Percentiles rank a stretch among this genome's conserved stretches.
phyloP scores from a whole-genome alignment of 2,797 vertebrate species.

The Oryzias sinensis region DNA sequence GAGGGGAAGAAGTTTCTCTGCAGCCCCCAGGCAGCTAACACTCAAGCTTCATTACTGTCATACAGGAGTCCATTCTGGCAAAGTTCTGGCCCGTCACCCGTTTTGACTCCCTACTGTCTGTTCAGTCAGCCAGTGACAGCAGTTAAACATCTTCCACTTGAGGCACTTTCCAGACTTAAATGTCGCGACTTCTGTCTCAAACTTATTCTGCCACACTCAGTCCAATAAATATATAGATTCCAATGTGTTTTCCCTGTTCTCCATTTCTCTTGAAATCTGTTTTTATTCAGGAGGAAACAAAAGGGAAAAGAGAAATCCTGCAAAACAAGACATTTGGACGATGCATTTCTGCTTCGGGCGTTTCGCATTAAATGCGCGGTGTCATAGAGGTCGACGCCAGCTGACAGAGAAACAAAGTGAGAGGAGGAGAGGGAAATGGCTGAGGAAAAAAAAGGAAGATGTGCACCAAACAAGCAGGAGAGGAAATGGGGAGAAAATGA shows the following conservation, averaged over 20 bases:
- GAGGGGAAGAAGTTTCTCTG: conserved; percentile 72
- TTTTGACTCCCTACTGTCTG: conserved; percentile 67
- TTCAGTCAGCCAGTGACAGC: conserved; percentile 66
- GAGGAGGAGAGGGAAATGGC: conserved; percentile 26
- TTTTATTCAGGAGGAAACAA: conserved; percentile 38
- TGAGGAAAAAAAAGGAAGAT: conserved; percentile 29
- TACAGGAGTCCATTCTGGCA: conserved; percentile 70
- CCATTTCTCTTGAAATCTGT: conserved; percentile 21
- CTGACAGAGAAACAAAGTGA: conserved; percentile 50
- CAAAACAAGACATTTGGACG: conserved; percentile 44
- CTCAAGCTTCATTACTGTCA: conserved; percentile 75
- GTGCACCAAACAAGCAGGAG: conserved; percentile 23
- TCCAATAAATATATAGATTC: conserved; percentile 17
- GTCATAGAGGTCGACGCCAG: conserved; percentile 11
- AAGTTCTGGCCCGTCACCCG: conserved; percentile 67
- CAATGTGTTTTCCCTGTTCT: conserved; percentile 18
- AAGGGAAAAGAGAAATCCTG: conserved; percentile 42
- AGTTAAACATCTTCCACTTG: conserved; percentile 64
- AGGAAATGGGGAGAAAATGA: conserved; percentile 42
- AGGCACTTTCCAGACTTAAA: conserved; percentile 63
- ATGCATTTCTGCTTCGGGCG: conserved; percentile 40
- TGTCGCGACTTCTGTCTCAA: conserved; percentile 51
- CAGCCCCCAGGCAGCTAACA: conserved; percentile 69
- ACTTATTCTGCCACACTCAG: conserved; percentile 22
- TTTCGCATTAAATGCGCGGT: conserved; percentile 13